A percentile compares a stretch with the other conserved stretches of the same genome.
phyloP scores from a whole-genome alignment of 2,797 vertebrate genomes.

The Mormyrops attenuatus region DNA sequence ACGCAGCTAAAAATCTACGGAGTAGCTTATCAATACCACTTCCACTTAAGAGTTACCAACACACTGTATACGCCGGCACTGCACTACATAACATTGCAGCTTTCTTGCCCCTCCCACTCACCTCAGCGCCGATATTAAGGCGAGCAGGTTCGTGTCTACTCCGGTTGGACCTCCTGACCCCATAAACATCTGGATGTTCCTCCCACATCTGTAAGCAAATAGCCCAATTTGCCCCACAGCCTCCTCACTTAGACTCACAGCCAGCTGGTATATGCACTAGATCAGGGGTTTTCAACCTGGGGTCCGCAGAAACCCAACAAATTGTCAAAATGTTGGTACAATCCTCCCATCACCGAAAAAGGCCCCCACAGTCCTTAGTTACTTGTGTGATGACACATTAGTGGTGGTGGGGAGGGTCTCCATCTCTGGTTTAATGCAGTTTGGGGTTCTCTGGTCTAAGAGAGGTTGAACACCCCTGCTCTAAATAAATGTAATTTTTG shows the following conservation, averaged over 20 bases:
- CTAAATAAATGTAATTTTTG: neutral
- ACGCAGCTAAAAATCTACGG: neutral
- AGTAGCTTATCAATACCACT: neutral
- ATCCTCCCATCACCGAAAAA: neutral
- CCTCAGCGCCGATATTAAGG: conserved; percentile 94
- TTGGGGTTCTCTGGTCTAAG: neutral
- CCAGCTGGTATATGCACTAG: neutral
- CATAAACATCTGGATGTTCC: conserved; percentile 98
- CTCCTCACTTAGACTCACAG: neutral
- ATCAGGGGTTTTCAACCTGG: neutral
- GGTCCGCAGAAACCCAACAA: neutral
- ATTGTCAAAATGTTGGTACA: neutral
- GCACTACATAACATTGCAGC: neutral
- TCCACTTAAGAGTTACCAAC: neutral
- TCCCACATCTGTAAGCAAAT: conserved; percentile 94
- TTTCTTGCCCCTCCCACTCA: conserved; percentile 54
- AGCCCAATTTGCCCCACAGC: conserved; percentile 34
- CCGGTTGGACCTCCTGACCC: conserved; percentile 92
- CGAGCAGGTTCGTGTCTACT: conserved; percentile 94
- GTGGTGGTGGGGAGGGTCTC: neutral
- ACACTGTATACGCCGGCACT: neutral
- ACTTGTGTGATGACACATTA: neutral
- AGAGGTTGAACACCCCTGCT: neutral
- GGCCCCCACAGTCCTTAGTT: neutral
- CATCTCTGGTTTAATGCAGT: neutral